phyloP scores from a whole-genome alignment of 2,113 vertebrate species.

The Eurystomus gularis region DNA sequence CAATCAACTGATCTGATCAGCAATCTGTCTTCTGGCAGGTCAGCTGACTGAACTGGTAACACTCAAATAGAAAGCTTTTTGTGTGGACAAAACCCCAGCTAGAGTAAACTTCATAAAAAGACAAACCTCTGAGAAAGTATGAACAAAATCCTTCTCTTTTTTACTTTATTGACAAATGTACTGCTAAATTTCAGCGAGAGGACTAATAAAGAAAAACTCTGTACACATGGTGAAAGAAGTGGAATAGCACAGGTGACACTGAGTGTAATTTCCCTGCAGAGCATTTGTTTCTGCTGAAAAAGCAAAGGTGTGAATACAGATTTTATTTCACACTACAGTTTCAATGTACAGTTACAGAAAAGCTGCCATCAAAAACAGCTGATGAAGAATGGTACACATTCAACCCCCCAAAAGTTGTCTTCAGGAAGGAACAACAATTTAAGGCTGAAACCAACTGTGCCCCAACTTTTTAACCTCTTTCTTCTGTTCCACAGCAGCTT shows the following conservation, averaged over 20 bases:
- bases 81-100: not conserved
- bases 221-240: not conserved
- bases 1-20: not conserved
- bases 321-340: not conserved
- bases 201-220: not conserved
- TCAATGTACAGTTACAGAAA: not conserved
- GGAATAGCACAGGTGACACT: slow-evolving; percentile 13
- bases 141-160: not conserved
- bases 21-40: not conserved
- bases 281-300: not conserved
- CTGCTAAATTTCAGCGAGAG: not conserved
- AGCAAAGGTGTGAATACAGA: not conserved
- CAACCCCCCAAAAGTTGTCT: not conserved
- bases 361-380: not conserved
- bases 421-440: not conserved
- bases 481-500: slow-evolving; percentile 81
- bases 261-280: not conserved
- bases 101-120: not conserved
- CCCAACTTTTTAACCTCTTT: slow-evolving; percentile 67
- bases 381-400: not conserved
- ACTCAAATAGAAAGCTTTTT: not conserved
- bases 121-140: not conserved
- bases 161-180: not conserved
- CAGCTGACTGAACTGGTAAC: not conserved
- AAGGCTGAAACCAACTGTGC: not conserved